Base-by-base conservation (phyloP, 2,113 vertebrate genomes). In the Pangasianodon hypophthalmus region DNA sequence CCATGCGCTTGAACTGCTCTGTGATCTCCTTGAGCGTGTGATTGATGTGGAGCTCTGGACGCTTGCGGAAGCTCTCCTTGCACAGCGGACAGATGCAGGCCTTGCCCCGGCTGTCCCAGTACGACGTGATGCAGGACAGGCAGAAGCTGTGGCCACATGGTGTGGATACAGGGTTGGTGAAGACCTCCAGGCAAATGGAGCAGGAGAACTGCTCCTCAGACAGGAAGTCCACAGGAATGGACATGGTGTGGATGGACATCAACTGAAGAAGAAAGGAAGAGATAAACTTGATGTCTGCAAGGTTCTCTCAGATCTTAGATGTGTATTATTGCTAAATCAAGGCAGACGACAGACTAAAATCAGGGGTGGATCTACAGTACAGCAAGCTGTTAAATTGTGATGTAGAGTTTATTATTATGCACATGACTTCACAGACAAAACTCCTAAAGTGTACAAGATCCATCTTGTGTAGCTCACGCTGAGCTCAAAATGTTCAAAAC, bases 71-170 rank as follows among this genome's bases (percentile, higher is more conserved):
- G 88, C 87, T 92, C 91, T 96, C 95, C 87, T 96, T 96, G 92
- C 96, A 96, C 24, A 96, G 91, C 0, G 96, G 96, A 46, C 96
- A 96, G 56, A 92, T 90, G 91, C 92, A 96, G 37, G 3, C 1
- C 64, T 92, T 94, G 6, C 46, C 0, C 4, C 50, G 64, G 8
- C 87, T 50, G 0, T 95, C 93, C 96, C 96, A 96, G 91, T 96
- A 96, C 48, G 91, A 92, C 11, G 90, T 94, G 89, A 96, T 95
- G 90, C 96, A 96, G 64, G 69, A 37, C 89, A 94, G 91, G 87
- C 96, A 96, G 93, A 95, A 96, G 92, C 95, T 96, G 95, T 96
- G 96, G 21, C 96, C 96, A 5, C 96, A 96, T 64, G 96, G 94
- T 0, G 94, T 96, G 6, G 96, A 95, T 32, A 96, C 95, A 0